Base-by-base conservation (phyloP, 2,888 invertebrate species). In the Hirudinaria manillensis region DNA sequence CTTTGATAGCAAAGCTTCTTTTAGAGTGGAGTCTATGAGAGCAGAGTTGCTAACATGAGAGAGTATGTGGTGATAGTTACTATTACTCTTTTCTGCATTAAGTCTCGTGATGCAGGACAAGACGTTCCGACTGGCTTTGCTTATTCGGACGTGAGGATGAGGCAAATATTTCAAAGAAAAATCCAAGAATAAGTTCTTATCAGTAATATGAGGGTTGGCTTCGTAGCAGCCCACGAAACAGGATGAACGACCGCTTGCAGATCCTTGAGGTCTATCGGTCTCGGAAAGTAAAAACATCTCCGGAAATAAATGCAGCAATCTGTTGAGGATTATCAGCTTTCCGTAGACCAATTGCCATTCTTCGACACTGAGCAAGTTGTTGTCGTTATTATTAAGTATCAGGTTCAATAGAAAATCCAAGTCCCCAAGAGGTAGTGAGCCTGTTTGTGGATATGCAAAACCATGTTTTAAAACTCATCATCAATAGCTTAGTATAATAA, bases 101-200 rank as follows among this genome's bases (percentile, higher is more conserved):
- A 29, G 24, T 61, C 6, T 29, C 7, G 61, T 29, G 61, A 61
- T 61, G 61, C 24, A 6, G 61, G 61, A 61, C 61, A 61, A 61
- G n/a, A 61, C n/a, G 24, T 61, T 61, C 13, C 61, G 24, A 29
- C 61, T 61, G 61, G 24, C 29, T 61, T 61, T 61, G 29, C 61
- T 61, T 1, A 61, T 61, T 61, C 61, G 61, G 29, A 61, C 29
- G 61, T 61, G 61, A 61, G 61, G 19, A n/a, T 61, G 61, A 7
- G 61, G 24, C 29, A 27, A 29, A n/a, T 61, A 61, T n/a, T 61
- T 24, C 61, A 61, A 16, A 6, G 29, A 29, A n/a, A 61, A 61
- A 29, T 61, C 61, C 24, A 61, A 29, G 61, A 27, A 61, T 24
- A 29, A 61, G 10, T 61, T 29, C 61, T 45, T 45, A 45, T 45